Base-by-base conservation (phyloP, 2,888 invertebrate species). In the Willowsia nigromaculata region DNA sequence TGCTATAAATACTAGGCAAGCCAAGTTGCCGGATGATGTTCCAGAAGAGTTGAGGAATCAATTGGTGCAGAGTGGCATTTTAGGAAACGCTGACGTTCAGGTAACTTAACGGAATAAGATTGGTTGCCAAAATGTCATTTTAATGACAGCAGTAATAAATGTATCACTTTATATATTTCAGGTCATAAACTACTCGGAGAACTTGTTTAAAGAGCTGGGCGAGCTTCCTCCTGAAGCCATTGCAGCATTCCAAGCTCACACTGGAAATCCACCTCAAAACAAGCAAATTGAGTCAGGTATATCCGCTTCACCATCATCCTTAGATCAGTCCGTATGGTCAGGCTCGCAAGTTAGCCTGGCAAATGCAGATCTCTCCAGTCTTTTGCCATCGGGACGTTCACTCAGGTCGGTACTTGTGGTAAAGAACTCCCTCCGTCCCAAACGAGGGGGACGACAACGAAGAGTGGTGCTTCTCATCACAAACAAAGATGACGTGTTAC, bases 51-150 rank as follows among this genome's bases (percentile, higher is more conserved):
- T 98, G 68, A 95, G 97, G 56, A 95, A 97, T 93, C 97, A 98
- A 93, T 94, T 98, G 5, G 94, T 97, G 68, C 96, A 96, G 76
- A 97, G 97, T 0, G 98, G 98, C 53, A 97, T 98, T 92, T 94
- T 98, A 85, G 96, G 97, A 92, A 97, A 97, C 93, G 97, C 97
- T 65, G 97, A 97, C 93, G 97, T 98, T 89, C 97, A 97, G 92
- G 95, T 98, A 81, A 37, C n/a, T 33, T 33, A 53, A 53, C 5
- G 25, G 50, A 27, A 56, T 13, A 18, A 37, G 53, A 53, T n/a
- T n/a, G n/a, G n/a, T n/a, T n/a, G n/a, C n/a, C n/a, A n/a, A n/a
- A n/a, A n/a, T n/a, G n/a, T n/a, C n/a, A n/a, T n/a, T n/a, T n/a
- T n/a, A n/a, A 18, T 18, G 18, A 53, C 53, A 18, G n/a, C 0